Percentiles rank a stretch among this genome's conserved stretches.
These are phyloP conservation scores for Melanocharis versteri DNA, from an alignment of 2,113 vertebrate species.

Conservation along the genomic window DNA sequence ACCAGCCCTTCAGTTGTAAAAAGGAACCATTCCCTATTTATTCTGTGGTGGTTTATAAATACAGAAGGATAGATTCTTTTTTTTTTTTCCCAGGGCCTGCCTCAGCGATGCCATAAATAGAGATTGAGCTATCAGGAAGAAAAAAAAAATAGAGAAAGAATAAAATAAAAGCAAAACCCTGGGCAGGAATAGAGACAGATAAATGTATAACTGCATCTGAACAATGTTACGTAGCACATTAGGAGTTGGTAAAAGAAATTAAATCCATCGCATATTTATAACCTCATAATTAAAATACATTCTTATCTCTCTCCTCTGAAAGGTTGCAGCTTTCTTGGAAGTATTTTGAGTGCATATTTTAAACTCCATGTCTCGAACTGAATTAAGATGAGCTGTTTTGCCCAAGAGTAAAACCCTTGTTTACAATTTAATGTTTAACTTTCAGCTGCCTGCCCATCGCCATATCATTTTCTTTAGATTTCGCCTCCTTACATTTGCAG, in stretches of 20 bases:
- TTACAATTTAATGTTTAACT: slow-evolving; percentile 27
- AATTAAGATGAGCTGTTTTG: slow-evolving; percentile 40
- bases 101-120: slow-evolving; percentile 21
- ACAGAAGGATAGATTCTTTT: neutral
- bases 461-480: neutral
- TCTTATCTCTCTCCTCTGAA: slow-evolving; percentile 41
- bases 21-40: slow-evolving; percentile 26
- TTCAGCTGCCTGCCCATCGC: neutral
- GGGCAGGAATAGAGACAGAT: neutral
- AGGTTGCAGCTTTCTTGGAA: slow-evolving; percentile 44
- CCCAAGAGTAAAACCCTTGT: neutral
- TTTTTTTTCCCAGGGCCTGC: slow-evolving; percentile 8
- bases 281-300: slow-evolving; percentile 41
- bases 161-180: neutral
- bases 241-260: neutral
- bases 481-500: neutral
- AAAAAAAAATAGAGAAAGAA: neutral
- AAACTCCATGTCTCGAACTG: neutral
- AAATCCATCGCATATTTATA: slow-evolving; percentile 24
- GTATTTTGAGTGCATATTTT: slow-evolving; percentile 32
- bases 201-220: neutral
- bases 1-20: slow-evolving; percentile 15
- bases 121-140: neutral
- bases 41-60: slow-evolving; percentile 24
- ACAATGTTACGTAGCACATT: neutral